Percentiles rank a stretch among this genome's conserved stretches.
Evolutionary conservation across 2,797 vertebrate species (phyloP).

Genomic region (Aratinga solstitialis): DNA sequence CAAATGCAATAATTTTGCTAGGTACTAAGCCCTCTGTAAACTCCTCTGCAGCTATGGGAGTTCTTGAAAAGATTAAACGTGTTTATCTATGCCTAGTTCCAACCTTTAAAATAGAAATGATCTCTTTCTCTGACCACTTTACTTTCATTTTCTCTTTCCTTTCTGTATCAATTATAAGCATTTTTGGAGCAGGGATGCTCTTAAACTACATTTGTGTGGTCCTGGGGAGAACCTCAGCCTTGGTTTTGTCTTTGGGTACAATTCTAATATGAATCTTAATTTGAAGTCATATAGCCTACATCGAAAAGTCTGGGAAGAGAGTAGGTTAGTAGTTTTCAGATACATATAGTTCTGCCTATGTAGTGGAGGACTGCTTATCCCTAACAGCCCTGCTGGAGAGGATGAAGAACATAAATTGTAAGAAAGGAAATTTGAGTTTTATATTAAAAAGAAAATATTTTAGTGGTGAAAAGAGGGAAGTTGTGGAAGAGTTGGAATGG

Average conservation of each 20-base stretch:
- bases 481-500: background rate
- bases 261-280: background rate
- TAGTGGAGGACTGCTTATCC: background rate
- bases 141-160: background rate
- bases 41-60: background rate
- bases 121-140: background rate
- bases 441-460: background rate
- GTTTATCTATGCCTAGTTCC: background rate
- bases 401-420: background rate
- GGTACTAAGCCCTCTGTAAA: slow-evolving; percentile 12
- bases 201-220: background rate
- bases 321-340: background rate
- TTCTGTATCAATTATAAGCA: background rate
- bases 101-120: background rate
- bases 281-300: background rate
- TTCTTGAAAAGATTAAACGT: background rate
- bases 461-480: background rate
- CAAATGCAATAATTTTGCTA: slow-evolving; percentile 1
- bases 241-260: background rate
- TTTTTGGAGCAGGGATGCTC: background rate
- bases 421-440: background rate
- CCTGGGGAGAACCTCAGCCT: background rate
- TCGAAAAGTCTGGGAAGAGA: background rate
- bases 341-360: background rate
- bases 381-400: background rate